Conservation (phyloP, 2,888 invertebrate species). For the Eulithis testata region DNA sequence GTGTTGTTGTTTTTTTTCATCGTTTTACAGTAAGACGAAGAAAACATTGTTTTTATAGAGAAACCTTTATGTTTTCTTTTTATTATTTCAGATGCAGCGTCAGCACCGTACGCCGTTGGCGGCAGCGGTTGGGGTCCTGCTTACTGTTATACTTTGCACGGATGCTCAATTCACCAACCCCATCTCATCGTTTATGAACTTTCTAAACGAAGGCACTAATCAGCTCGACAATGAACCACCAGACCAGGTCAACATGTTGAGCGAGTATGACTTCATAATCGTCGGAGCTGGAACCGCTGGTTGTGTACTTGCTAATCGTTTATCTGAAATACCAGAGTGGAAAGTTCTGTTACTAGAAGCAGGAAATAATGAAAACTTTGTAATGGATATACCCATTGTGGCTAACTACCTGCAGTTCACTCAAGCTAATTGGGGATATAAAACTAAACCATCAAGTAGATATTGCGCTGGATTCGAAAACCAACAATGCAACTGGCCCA, state of each 20-base stretch:
- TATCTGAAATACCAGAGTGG: constrained; percentile 88
- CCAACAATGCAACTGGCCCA: constrained; percentile 90
- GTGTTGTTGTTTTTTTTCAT: too few species aligned
- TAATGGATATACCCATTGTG: constrained; percentile 91
- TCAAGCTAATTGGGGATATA: constrained; percentile 91
- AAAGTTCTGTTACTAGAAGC: constrained; percentile 90
- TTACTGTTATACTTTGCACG: constrained; percentile 54
- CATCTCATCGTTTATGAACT: constrained; percentile 79
- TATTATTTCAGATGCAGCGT: constrained; percentile 71
- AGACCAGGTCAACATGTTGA: constrained; percentile 75
- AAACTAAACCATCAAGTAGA: constrained; percentile 89
- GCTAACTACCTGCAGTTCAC: constrained; percentile 89
- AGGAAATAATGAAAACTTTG: constrained; percentile 87
- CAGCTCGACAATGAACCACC: constrained; percentile 82
- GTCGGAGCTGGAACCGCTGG: constrained; percentile 93
- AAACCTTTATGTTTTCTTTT: constrained; percentile 12
- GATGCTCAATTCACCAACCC: constrained; percentile 65
- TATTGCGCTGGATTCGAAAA: constrained; percentile 91
- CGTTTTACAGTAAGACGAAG: too few species aligned
- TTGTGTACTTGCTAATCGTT: constrained; percentile 89
- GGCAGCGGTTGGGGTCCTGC: constrained; percentile 59
- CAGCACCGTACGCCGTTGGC: constrained; percentile 54
- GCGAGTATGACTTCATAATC: constrained; percentile 90
- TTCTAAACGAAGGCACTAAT: constrained; percentile 80
- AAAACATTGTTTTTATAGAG: too few species aligned